These are phyloP conservation scores for Cromileptes altivelis DNA, from an alignment of 2,113 vertebrate genomes.

Conservation along the genomic window DNA sequence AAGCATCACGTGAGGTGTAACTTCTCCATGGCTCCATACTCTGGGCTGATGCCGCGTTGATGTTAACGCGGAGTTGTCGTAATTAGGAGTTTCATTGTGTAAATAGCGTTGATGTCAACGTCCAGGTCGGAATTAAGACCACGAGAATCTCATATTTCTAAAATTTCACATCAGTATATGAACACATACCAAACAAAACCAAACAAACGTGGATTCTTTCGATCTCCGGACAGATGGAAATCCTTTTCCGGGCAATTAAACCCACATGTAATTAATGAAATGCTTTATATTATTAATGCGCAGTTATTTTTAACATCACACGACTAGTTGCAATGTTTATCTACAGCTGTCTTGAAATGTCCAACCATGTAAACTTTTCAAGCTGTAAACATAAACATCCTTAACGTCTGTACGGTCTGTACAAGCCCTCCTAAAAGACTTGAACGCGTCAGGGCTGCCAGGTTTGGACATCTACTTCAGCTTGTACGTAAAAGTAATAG, in stretches of 20 bases:
- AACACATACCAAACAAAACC: background rate
- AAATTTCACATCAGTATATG: background rate
- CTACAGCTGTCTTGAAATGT: background rate
- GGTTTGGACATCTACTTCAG: constrained; percentile 4
- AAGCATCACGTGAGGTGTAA: background rate
- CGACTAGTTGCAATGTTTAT: background rate
- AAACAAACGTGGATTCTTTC: background rate
- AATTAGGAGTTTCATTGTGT: fast-evolving
- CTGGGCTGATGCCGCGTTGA: background rate
- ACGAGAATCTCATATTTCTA: background rate
- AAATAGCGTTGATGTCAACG: no score
- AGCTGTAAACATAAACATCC: background rate
- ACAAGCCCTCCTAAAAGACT: fast-evolving
- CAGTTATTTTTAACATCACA: background rate
- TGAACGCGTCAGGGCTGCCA: constrained; percentile 43
- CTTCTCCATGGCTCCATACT: no score
- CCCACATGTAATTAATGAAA: fast-evolving
- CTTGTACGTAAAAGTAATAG: background rate
- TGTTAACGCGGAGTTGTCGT: fast-evolving
- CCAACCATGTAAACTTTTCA: background rate
- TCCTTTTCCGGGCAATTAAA: background rate
- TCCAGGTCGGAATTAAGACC: background rate
- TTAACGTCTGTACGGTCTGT: no score
- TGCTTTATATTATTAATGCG: background rate
- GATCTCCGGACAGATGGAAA: background rate